A percentile compares a stretch with the other conserved stretches of the same genome.
Evolutionary conservation across 1,140 invertebrate genomes (phyloP).

Genomic region (Drosophila repletoides): DNA sequence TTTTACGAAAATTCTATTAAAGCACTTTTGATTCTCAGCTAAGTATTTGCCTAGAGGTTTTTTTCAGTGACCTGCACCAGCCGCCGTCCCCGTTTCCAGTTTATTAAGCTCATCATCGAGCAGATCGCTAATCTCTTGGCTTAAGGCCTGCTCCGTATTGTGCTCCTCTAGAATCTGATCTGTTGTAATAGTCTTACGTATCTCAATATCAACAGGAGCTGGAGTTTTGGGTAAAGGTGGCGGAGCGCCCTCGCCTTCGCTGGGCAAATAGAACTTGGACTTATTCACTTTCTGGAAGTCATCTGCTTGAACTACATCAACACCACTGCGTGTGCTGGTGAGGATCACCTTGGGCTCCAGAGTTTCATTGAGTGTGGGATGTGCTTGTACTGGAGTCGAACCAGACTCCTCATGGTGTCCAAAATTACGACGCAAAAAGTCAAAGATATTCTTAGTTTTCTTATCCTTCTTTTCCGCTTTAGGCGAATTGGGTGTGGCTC

Average conservation of each 20-base stretch:
- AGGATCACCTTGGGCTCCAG: constrained; percentile 69
- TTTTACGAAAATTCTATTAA: constrained; percentile 4
- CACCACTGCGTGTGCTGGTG: constrained; percentile 67
- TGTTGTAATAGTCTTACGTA: constrained; percentile 68
- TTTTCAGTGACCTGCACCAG: constrained; percentile 30
- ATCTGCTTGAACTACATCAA: constrained; percentile 63
- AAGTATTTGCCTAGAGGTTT: background rate
- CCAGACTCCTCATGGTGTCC: constrained; percentile 59
- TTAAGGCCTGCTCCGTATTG: constrained; percentile 66
- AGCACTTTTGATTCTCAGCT: background rate
- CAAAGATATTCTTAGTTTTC: constrained; percentile 80
- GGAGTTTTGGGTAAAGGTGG: constrained; percentile 65
- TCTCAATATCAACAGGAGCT: constrained; percentile 76
- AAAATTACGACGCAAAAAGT: constrained; percentile 77
- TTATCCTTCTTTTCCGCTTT: constrained; percentile 50
- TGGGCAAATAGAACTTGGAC: constrained; percentile 74
- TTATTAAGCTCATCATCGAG: constrained; percentile 78
- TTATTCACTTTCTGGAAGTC: constrained; percentile 68
- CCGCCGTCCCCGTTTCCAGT: constrained; percentile 38
- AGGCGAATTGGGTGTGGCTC: constrained; percentile 48
- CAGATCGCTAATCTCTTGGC: constrained; percentile 74
- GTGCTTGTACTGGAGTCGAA: constrained; percentile 13
- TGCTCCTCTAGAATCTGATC: constrained; percentile 73
- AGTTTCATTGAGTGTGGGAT: constrained; percentile 59
- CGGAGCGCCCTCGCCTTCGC: constrained; percentile 30